These are phyloP conservation scores for Molossus alvarezi DNA, from an alignment of 2,797 vertebrate genomes.

Conservation along the genomic window DNA sequence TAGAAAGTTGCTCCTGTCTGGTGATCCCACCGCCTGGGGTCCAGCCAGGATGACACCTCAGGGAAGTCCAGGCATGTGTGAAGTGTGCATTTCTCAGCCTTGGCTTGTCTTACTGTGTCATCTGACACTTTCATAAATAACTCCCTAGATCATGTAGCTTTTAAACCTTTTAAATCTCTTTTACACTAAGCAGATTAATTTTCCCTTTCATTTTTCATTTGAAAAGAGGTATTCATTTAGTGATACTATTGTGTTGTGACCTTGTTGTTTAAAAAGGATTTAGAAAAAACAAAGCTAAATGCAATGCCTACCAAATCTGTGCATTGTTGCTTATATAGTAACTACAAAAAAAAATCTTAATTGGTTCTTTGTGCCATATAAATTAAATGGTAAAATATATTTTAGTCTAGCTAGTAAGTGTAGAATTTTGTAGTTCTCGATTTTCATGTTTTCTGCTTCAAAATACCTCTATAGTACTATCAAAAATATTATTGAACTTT, in stretches of 20 bases:
- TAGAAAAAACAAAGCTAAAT: background rate
- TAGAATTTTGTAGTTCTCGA: background rate
- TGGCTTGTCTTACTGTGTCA: background rate
- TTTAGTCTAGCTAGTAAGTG: background rate
- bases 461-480: background rate
- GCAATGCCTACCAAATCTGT: background rate
- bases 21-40: background rate
- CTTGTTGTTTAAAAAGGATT: background rate
- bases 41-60: background rate
- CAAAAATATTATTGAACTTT: constrained; percentile 21
- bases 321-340: background rate
- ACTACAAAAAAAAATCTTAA: background rate
- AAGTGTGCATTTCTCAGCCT: background rate
- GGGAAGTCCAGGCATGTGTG: rapidly evolving
- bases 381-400: constrained; percentile 21
- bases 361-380: background rate
- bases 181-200: background rate
- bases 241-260: background rate
- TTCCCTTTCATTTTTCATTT: background rate
- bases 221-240: background rate
- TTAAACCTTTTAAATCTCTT: constrained; percentile 28
- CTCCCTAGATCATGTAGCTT: background rate
- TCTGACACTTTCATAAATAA: background rate
- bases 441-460: background rate
- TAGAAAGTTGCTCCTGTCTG: background rate